Percentiles rank a stretch among this genome's conserved stretches.
These are phyloP conservation scores for Rattus rattus DNA, from an alignment of 2,113 vertebrate species.

Conservation along the genomic window DNA sequence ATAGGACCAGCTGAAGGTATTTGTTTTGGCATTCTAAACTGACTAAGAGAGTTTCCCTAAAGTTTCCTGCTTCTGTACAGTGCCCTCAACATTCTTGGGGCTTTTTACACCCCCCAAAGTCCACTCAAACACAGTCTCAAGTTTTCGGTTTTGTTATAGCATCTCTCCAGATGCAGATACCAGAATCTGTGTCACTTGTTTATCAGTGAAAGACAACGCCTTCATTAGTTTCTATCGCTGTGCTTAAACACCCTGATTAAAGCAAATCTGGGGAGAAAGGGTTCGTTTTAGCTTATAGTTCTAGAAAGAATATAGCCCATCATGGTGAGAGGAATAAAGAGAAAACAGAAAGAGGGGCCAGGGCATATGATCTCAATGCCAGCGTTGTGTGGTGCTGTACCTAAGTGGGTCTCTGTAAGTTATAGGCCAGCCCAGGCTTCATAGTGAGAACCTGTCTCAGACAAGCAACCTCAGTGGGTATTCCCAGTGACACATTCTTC, in stretches of 20 bases:
- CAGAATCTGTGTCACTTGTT: background rate
- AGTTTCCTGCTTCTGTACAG: background rate
- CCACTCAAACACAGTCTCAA: background rate
- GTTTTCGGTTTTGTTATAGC: slow-evolving; percentile 4
- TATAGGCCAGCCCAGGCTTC: background rate
- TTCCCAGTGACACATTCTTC: background rate
- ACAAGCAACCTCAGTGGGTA: background rate
- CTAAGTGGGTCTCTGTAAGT: background rate
- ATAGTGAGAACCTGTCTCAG: background rate
- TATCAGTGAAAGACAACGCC: background rate
- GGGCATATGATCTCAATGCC: background rate
- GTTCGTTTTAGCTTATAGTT: background rate
- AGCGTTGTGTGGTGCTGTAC: background rate
- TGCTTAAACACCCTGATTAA: background rate
- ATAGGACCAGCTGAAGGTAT: background rate
- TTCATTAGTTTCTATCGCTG: background rate
- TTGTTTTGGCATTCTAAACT: background rate
- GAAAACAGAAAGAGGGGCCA: background rate
- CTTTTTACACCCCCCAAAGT: background rate
- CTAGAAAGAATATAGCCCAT: background rate
- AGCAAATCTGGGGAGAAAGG: background rate
- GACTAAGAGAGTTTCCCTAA: background rate
- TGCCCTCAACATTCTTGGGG: background rate
- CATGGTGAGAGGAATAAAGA: background rate
- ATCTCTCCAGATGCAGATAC: background rate